Evolutionary conservation across 1,140 invertebrate species (phyloP).

Genomic region (Samia ricini): DNA sequence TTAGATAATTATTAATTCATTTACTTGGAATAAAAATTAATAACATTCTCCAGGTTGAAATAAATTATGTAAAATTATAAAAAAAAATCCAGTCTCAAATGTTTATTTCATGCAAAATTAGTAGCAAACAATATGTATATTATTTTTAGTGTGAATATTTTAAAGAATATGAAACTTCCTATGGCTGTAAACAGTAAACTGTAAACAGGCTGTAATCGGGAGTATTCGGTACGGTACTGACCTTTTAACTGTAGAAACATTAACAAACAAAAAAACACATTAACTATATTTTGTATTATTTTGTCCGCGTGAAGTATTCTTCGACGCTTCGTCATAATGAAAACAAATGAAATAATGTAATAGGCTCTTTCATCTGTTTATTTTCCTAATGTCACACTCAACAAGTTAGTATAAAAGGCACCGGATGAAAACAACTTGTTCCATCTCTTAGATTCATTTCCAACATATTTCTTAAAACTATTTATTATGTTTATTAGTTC

Average conservation of each 20-base stretch:
- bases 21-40: too few relatives aligned
- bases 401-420: constrained; percentile 40
- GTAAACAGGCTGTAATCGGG: not conserved
- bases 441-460: not conserved
- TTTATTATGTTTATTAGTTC: not conserved
- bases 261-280: constrained; percentile 69
- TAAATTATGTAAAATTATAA: too few relatives aligned
- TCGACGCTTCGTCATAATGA: constrained; percentile 74
- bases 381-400: constrained; percentile 33
- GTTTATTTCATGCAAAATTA: too few relatives aligned
- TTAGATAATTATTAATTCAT: too few relatives aligned
- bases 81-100: too few relatives aligned
- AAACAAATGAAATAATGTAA: constrained; percentile 53
- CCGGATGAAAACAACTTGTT: constrained; percentile 15
- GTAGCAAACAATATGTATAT: too few relatives aligned
- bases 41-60: too few relatives aligned
- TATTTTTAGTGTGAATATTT: too few relatives aligned
- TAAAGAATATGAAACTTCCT: not conserved
- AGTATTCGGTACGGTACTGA: constrained; percentile 19
- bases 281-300: constrained; percentile 69
- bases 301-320: constrained; percentile 72
- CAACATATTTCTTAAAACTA: constrained; percentile 1
- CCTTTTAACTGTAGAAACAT: constrained; percentile 73
- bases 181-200: not conserved
- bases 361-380: constrained; percentile 48